These are phyloP conservation scores for Neomorphus geoffroyi DNA, from an alignment of 2,797 vertebrate genomes.

Conservation along the genomic window DNA sequence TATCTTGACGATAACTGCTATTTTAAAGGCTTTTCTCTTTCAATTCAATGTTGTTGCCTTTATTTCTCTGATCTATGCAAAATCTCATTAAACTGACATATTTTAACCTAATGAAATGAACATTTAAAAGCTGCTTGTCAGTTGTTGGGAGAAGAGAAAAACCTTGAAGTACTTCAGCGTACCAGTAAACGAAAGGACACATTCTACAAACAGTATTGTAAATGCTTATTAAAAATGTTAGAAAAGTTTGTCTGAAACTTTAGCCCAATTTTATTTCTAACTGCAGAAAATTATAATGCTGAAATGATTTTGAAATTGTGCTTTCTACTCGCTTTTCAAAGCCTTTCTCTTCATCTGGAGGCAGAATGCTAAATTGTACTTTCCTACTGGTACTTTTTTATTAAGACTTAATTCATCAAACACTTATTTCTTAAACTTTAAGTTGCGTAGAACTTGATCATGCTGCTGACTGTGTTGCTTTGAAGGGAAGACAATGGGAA, in stretches of 20 bases:
- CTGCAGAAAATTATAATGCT: neutral
- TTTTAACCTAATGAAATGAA: conserved; percentile 44
- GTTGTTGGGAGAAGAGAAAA: neutral
- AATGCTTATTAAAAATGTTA: neutral
- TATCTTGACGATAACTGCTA: neutral
- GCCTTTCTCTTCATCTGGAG: neutral
- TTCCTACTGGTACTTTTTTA: neutral
- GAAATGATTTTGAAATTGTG: neutral
- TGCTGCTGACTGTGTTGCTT: neutral
- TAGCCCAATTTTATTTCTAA: neutral
- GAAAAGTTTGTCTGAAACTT: neutral
- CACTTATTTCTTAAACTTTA: neutral
- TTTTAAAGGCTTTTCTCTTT: neutral
- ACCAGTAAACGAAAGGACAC: neutral
- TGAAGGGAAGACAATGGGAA: neutral
- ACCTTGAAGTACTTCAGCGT: neutral
- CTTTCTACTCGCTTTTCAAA: conserved; percentile 5
- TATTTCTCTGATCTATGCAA: conserved; percentile 5
- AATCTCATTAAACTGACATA: neutral
- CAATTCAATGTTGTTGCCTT: neutral
- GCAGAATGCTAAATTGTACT: neutral
- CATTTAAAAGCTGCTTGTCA: neutral
- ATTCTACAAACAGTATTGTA: neutral
- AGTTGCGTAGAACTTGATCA: neutral
- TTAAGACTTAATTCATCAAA: neutral